A percentile compares a stretch with the other conserved stretches of the same genome.
phyloP scores from a whole-genome alignment of 1,140 invertebrate species.

The Drosophila guanche region DNA sequence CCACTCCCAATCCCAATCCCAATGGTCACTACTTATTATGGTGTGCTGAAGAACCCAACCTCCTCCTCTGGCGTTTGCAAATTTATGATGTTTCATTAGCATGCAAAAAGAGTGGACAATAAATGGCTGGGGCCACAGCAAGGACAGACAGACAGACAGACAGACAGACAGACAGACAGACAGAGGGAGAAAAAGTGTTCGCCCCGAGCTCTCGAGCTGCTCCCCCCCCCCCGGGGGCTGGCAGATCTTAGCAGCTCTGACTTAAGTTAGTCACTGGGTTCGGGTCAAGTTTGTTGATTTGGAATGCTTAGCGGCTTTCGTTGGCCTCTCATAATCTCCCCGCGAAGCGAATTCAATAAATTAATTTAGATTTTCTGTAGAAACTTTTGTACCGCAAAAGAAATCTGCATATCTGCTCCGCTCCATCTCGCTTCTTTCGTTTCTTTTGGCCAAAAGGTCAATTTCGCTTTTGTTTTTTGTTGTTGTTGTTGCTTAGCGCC shows the following conservation, averaged over 20 bases:
- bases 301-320: slow-evolving; percentile 44
- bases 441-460: neutral
- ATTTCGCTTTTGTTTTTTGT: neutral
- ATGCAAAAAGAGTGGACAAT: slow-evolving; percentile 66
- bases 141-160: too few relatives aligned
- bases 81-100: slow-evolving; percentile 78
- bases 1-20: too few relatives aligned
- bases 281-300: slow-evolving; percentile 23
- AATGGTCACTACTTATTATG: too few relatives aligned
- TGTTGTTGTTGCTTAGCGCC: too few relatives aligned
- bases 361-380: slow-evolving; percentile 31
- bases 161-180: too few relatives aligned
- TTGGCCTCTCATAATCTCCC: slow-evolving; percentile 25
- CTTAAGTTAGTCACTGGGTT: neutral
- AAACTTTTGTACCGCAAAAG: slow-evolving; percentile 38
- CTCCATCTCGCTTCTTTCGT: too few relatives aligned
- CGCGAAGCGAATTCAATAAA: slow-evolving; percentile 32
- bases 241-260: neutral
- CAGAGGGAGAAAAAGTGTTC: too few relatives aligned
- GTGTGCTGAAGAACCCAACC: slow-evolving; percentile 15
- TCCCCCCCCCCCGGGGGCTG: neutral
- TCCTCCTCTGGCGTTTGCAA: slow-evolving; percentile 20
- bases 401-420: slow-evolving; percentile 29
- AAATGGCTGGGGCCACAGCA: slow-evolving; percentile 8
- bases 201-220: too few relatives aligned